Conservation (phyloP, 2,888 invertebrate species). For the Trachelus troglodyta region DNA sequence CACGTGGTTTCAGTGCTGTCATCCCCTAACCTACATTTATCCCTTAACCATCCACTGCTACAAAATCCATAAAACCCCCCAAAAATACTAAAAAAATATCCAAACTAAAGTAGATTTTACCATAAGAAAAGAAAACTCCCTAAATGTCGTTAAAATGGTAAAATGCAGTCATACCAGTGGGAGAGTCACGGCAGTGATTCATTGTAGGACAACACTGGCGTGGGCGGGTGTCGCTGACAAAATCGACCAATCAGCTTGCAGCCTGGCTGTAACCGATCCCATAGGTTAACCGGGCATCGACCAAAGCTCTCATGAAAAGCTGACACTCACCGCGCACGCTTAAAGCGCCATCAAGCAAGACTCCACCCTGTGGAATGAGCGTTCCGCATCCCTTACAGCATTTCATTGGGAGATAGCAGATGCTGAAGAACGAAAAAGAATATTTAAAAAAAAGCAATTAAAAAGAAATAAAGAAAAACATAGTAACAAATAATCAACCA, state of each 20-base stretch:
- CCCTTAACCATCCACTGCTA: not conserved
- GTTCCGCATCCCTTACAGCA: not conserved
- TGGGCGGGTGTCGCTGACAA: slow-evolving; percentile 66
- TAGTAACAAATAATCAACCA: not conserved
- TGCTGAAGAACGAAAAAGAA: not conserved
- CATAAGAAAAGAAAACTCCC: not conserved
- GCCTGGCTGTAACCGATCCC: slow-evolving; percentile 62
- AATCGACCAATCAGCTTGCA: slow-evolving; percentile 60
- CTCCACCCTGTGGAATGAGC: slow-evolving; percentile 39
- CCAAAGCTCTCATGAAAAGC: slow-evolving; percentile 52
- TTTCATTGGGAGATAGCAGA: not conserved
- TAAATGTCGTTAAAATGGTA: not conserved
- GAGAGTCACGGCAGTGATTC: slow-evolving; percentile 14
- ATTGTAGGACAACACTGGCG: slow-evolving; percentile 53
- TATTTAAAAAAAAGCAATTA: not conserved
- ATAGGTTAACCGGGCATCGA: slow-evolving; percentile 61
- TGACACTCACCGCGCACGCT: slow-evolving; percentile 53
- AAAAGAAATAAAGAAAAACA: not conserved
- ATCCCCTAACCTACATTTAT: not conserved
- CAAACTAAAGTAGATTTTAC: not conserved
- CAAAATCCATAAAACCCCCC: not conserved
- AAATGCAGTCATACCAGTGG: not conserved
- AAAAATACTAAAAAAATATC: not conserved
- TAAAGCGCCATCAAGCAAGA: slow-evolving; percentile 35
- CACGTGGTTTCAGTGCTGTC: not conserved